Percentiles rank a stretch among this genome's conserved stretches.
Conservation (phyloP, 2,797 vertebrate species). For the Rhinatrema bivittatum region DNA sequence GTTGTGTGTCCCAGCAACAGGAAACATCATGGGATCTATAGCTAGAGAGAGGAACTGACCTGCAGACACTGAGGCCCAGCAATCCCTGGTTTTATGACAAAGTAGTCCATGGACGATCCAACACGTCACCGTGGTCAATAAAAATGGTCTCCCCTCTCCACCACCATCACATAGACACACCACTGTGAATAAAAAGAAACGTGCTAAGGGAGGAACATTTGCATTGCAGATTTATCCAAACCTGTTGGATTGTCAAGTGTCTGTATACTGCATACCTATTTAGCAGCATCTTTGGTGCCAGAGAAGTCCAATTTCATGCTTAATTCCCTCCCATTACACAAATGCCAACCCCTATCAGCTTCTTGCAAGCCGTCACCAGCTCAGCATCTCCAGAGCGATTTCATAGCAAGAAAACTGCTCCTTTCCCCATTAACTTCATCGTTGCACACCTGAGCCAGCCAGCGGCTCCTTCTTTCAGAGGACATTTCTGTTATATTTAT, state of each 20-base stretch:
- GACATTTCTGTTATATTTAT: not conserved
- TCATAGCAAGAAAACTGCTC: not conserved
- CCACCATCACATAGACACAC: too few relatives aligned
- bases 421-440: not conserved
- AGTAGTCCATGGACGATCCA: too few relatives aligned
- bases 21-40: too few relatives aligned
- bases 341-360: not conserved
- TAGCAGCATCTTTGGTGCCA: not conserved
- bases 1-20: too few relatives aligned
- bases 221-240: not conserved
- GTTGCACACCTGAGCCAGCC: not conserved
- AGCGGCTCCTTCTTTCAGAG: not conserved
- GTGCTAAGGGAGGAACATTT: not conserved
- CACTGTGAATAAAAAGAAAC: too few relatives aligned
- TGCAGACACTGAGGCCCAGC: too few relatives aligned
- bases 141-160: too few relatives aligned
- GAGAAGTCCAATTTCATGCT: not conserved
- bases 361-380: not conserved
- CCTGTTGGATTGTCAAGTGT: not conserved
- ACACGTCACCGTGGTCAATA: too few relatives aligned
- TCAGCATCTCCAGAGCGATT: not conserved
- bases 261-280: not conserved
- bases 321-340: constrained; percentile 16
- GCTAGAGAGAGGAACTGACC: too few relatives aligned
- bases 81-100: too few relatives aligned